These are phyloP conservation scores for Heloderma charlesbogerti DNA, from an alignment of 2,113 vertebrate genomes.

Conservation along the genomic window DNA sequence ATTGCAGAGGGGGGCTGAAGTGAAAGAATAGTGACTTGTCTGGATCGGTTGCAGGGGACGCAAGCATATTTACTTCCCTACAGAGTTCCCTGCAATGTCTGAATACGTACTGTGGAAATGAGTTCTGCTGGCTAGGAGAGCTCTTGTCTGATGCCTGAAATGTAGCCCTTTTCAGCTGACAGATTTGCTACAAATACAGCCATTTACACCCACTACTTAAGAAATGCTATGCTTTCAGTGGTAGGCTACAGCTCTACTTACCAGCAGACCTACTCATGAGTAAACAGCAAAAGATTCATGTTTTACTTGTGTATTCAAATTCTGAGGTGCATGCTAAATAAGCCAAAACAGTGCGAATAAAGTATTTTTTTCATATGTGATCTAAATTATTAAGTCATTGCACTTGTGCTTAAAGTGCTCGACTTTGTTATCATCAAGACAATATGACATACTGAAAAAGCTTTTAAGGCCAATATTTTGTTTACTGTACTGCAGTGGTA, in stretches of 20 bases:
- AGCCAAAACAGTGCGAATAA: neutral
- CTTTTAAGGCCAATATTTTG: neutral
- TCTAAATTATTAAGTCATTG: neutral
- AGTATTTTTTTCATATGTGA: neutral
- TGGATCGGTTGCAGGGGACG: neutral
- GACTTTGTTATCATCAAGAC: neutral
- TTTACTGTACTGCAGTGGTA: neutral
- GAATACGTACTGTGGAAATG: neutral
- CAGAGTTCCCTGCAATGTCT: neutral
- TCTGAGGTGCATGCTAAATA: neutral
- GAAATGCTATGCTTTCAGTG: no score
- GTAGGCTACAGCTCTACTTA: no score
- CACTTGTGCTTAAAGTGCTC: neutral
- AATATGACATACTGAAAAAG: neutral
- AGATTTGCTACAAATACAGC: no score
- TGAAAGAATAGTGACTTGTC: neutral
- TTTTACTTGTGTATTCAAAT: neutral
- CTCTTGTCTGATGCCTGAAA: neutral
- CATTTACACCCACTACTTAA: no score
- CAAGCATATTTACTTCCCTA: neutral
- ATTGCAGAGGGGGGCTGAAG: neutral
- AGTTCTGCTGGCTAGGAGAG: neutral
- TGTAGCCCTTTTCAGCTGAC: no score
- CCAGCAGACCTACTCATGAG: no score
- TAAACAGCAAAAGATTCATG: neutral